These are phyloP conservation scores for Ophioderma brevispina DNA, from an alignment of 35 echinoderm and acorn worm species.

Conservation along the genomic window DNA sequence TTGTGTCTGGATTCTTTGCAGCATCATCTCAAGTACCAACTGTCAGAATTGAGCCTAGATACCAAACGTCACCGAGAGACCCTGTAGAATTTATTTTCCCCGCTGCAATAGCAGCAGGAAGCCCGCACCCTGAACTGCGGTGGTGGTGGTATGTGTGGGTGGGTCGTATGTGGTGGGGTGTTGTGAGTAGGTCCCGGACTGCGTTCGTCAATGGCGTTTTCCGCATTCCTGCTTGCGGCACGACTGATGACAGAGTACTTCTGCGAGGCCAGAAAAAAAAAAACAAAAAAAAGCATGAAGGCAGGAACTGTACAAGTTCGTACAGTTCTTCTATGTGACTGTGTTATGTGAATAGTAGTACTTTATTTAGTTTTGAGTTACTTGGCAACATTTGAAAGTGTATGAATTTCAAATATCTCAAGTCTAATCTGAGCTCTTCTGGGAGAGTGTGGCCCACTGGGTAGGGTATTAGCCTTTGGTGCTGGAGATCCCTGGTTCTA, in stretches of 20 bases:
- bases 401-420: too few species aligned
- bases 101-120: constrained; percentile 64
- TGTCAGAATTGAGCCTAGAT: constrained; percentile 73
- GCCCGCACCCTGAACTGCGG: constrained; percentile 43
- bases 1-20: not conserved
- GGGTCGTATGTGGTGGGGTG: constrained; percentile 33
- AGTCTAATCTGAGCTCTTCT: too few species aligned
- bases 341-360: not conserved
- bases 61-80: constrained; percentile 65
- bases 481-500: too few species aligned
- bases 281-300: too few species aligned
- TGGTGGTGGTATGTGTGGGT: too few species aligned
- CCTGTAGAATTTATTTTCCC: constrained; percentile 65
- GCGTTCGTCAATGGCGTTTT: constrained; percentile 69
- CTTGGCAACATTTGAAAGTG: too few species aligned
- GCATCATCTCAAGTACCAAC: constrained; percentile 42
- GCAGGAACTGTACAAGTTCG: constrained; percentile 51
- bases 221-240: constrained; percentile 42
- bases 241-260: constrained; percentile 77
- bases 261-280: constrained; percentile 83
- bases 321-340: constrained; percentile 83
- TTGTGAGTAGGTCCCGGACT: constrained; percentile 19
- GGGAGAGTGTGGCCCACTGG: too few species aligned
- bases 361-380: too few species aligned
- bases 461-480: too few species aligned